These are phyloP conservation scores for Hyles lineata DNA, from an alignment of 2,888 invertebrate species.

Conservation along the genomic window DNA sequence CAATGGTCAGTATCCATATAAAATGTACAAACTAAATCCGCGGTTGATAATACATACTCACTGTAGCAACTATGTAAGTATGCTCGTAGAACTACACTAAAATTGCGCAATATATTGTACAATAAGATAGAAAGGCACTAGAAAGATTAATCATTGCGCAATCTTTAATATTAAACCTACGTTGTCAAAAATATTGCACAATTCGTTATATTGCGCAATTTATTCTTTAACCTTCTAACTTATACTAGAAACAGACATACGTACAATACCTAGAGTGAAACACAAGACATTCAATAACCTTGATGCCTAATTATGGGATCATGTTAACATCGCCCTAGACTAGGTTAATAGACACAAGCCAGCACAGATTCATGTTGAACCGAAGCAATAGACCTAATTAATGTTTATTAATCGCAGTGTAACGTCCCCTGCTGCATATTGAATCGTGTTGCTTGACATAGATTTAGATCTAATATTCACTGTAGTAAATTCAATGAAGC, in stretches of 20 bases:
- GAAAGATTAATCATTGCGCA: no score
- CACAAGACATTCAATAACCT: background rate
- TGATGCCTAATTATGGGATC: slow-evolving; percentile 12
- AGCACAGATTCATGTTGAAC: background rate
- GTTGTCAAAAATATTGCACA: no score
- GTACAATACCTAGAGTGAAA: background rate
- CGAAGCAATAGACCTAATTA: background rate
- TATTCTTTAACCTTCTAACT: no score
- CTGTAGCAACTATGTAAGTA: no score
- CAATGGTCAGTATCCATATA: no score
- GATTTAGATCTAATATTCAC: background rate
- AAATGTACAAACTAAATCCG: no score
- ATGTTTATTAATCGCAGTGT: slow-evolving; percentile 1
- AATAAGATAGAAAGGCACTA: no score
- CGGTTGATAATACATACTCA: no score
- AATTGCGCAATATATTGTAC: no score
- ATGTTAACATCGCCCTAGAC: slow-evolving; percentile 23
- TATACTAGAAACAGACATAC: background rate
- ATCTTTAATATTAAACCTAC: no score
- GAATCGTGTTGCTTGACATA: background rate
- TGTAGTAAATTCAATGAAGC: background rate
- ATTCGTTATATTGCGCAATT: no score
- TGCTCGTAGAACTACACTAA: no score
- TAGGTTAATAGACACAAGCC: slow-evolving; percentile 2
- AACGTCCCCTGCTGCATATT: background rate